These are phyloP conservation scores for Nerophis ophidion DNA, from an alignment of 2,113 vertebrate species.

Conservation along the genomic window DNA sequence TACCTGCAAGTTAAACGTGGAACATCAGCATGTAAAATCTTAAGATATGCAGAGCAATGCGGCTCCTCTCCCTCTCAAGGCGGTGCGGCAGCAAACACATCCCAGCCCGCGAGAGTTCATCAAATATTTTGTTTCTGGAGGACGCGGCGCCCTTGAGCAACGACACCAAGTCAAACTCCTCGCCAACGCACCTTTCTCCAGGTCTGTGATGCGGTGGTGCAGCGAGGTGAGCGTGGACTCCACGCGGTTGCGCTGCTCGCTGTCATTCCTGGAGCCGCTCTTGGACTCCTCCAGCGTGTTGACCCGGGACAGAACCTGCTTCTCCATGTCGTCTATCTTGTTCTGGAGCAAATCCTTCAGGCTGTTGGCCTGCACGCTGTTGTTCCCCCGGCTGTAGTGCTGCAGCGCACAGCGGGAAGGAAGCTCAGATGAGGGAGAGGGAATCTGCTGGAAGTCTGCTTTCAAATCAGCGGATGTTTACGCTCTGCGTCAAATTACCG, in stretches of 20 bases:
- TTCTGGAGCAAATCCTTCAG: conserved; percentile 92
- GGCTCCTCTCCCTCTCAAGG: conserved; percentile 49
- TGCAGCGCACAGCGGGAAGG: conserved; percentile 52
- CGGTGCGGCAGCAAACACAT: conserved; percentile 5
- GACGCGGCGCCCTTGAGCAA: no score
- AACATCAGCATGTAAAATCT: neutral
- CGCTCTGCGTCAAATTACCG: conserved; percentile 5
- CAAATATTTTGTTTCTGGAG: neutral
- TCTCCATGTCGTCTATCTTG: conserved; percentile 95
- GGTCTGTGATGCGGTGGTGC: conserved; percentile 92
- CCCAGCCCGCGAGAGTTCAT: neutral
- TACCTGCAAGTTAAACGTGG: no score
- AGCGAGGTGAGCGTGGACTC: conserved; percentile 90
- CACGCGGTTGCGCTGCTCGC: conserved; percentile 85
- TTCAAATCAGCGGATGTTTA: neutral
- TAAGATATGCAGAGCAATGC: conserved; percentile 70
- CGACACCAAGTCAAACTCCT: neutral
- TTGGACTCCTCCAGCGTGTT: conserved; percentile 89
- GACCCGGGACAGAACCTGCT: conserved; percentile 91
- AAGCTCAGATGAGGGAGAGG: conserved; percentile 20
- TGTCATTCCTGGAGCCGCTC: conserved; percentile 77
- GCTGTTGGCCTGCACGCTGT: conserved; percentile 82
- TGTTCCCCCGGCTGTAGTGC: conserved; percentile 90
- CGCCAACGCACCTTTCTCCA: conserved; percentile 85
- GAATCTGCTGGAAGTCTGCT: conserved; percentile 11